phyloP scores from a whole-genome alignment of 2,113 vertebrate genomes.

The Galemys pyrenaicus region DNA sequence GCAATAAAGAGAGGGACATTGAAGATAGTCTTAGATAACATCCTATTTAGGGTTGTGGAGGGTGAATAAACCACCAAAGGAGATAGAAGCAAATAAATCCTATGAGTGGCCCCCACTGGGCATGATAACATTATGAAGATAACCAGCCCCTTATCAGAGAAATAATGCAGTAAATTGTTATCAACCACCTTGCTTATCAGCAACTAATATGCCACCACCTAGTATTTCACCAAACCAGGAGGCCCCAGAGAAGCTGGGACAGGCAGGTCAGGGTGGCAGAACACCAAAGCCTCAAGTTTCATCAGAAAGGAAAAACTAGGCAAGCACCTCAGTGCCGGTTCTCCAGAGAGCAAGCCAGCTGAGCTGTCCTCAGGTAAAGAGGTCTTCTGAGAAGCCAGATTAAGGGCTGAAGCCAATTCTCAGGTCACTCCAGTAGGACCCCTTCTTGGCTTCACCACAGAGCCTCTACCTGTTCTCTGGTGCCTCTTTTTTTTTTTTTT shows the following conservation, averaged over 20 bases:
- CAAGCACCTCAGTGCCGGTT: rapidly evolving
- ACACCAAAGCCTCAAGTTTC: background rate
- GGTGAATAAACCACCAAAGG: background rate
- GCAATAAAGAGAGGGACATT: background rate
- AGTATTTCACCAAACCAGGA: background rate
- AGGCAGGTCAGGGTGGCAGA: background rate
- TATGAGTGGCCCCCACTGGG: rapidly evolving
- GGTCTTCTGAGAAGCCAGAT: background rate
- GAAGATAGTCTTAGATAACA: background rate
- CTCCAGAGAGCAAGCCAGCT: background rate
- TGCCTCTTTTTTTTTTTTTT: too few species aligned
- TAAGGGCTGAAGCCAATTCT: background rate
- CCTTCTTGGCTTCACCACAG: background rate
- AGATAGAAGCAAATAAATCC: background rate
- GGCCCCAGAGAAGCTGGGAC: background rate
- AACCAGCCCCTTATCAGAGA: background rate
- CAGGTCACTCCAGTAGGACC: background rate
- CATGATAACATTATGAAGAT: background rate
- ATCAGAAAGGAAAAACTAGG: background rate
- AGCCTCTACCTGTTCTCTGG: background rate
- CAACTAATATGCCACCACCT: background rate
- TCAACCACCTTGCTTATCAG: background rate
- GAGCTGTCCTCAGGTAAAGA: background rate
- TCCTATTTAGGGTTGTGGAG: background rate
- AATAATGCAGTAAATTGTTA: background rate